phyloP scores from a whole-genome alignment of 2,113 vertebrate genomes.

The Sapajus apella region DNA sequence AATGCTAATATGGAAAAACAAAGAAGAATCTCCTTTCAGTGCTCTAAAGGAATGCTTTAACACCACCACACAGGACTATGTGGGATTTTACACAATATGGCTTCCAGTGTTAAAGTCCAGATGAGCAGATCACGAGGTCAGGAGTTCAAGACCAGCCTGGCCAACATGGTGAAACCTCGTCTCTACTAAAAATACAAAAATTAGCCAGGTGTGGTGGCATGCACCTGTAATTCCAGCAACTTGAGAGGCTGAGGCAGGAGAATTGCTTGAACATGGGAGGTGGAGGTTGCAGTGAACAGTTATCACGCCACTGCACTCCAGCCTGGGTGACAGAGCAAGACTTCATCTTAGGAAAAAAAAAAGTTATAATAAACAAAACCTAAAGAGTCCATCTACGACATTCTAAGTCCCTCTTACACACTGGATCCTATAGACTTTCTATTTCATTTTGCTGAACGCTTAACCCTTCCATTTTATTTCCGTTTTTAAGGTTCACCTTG shows the following conservation, averaged over 20 bases:
- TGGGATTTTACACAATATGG: background rate
- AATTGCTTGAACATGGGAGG: too few relatives aligned
- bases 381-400: background rate
- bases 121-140: background rate
- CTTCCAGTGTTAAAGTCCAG: background rate
- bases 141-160: background rate
- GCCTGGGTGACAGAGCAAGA: background rate
- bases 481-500: background rate
- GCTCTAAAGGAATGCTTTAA: background rate
- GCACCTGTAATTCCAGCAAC: background rate
- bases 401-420: background rate
- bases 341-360: background rate
- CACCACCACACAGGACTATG: background rate
- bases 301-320: background rate
- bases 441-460: background rate
- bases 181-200: background rate
- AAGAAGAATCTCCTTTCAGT: background rate
- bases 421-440: background rate
- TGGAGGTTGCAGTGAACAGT: background rate
- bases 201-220: background rate
- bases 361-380: background rate
- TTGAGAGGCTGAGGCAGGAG: background rate
- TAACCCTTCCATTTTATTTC: background rate
- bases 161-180: background rate
- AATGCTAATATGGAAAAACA: background rate